These are phyloP conservation scores for Oryzias curvinotus DNA, from an alignment of 2,113 vertebrate genomes.

Conservation along the genomic window DNA sequence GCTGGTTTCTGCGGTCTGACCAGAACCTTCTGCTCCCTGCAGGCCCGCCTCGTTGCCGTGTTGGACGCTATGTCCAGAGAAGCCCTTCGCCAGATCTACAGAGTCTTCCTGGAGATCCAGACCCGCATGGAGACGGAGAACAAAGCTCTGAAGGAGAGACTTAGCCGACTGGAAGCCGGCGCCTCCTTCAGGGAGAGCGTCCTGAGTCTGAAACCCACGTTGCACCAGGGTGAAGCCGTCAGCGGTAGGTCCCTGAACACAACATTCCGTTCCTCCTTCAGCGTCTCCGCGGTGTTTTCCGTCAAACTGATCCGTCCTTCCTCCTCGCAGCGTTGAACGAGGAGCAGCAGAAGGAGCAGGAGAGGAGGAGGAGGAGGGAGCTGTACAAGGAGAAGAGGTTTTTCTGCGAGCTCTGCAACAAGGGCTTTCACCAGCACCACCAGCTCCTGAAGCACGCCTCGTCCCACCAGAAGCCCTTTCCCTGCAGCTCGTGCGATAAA, in stretches of 20 bases:
- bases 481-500: conserved; percentile 62
- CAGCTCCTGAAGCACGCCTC: conserved; percentile 63
- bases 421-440: conserved; percentile 68
- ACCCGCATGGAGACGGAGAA: conserved; percentile 10
- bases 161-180: conserved; percentile 6
- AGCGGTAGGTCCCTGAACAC: too few species aligned
- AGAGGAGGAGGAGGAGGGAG: conserved; percentile 51
- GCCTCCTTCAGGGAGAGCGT: too few species aligned
- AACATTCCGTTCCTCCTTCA: too few species aligned
- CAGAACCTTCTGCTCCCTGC: neutral
- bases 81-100: conserved; percentile 41
- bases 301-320: neutral
- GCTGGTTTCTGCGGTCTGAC: too few species aligned
- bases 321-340: conserved; percentile 18
- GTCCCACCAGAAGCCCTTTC: conserved; percentile 60
- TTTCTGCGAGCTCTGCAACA: conserved; percentile 64
- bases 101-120: conserved; percentile 48
- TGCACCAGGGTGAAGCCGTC: too few species aligned
- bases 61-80: conserved; percentile 22
- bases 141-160: conserved; percentile 14
- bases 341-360: conserved; percentile 52
- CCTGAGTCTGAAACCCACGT: too few species aligned
- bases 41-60: conserved; percentile 25
- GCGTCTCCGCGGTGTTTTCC: too few species aligned
- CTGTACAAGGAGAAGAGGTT: conserved; percentile 67